Evolutionary conservation across 2,113 vertebrate genomes (phyloP), one percentile per base, ranked within the genome.

Genomic region (Aramus guarauna): DNA sequence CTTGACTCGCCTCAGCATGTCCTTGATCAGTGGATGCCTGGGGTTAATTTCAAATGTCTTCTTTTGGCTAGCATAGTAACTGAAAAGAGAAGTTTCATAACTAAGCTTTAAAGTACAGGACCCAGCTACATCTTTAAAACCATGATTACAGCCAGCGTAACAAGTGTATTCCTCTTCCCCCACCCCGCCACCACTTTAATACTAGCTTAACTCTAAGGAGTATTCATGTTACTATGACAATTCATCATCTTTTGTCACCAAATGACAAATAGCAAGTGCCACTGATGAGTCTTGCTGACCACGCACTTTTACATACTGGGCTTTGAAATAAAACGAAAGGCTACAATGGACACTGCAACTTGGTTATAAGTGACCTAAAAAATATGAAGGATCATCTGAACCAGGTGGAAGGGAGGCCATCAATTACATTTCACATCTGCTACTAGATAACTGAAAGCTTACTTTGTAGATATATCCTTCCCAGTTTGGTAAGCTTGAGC

Each of bases 391-490:
- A 82, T 45, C 24, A 53, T 66, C 58, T 80, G n/a, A 92, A 88
- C 14, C 3, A 43, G 27, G 17, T 2, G 3, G 53, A 67, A 68
- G 22, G 18, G 13, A 37, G 20, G 5, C 8, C 3, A 24, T 52
- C 26, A 91, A 55, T 27, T 52, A 39, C 45, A 19, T 39, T 74
- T 81, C 2, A 3, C 0, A 1, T n/a, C 30, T 71, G 9, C 71
- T 43, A 6, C 36, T 52, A 48, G 1, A 0, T 29, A 72, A 92
- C 36, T 19, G 15, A 80, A 69, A 41, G 13, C 98, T 97, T 98
- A 99, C 99, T 98, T 99, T 80, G 99, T 99, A n/a, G 99, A 99
- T 97, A 99, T 99, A 94, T 99, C 99, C 97, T 99, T 99, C 91
- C 99, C 99, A 11, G 99, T 99, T 92, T 99, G 99, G 97, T 99